Evolutionary conservation across 2,797 vertebrate species (phyloP).

Genomic region (Delichon dasypus): DNA sequence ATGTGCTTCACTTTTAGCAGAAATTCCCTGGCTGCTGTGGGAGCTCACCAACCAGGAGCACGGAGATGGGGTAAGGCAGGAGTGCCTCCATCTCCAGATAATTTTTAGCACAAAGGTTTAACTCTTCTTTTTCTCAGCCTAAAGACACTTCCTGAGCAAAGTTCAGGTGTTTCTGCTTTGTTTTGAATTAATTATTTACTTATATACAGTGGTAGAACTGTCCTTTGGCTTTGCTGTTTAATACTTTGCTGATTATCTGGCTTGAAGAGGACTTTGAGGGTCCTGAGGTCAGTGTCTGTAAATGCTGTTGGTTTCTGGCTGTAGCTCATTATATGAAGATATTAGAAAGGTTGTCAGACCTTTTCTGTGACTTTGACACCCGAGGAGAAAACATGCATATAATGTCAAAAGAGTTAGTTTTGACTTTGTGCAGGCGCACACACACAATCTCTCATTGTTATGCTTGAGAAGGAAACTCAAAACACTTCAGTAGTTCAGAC

Average conservation of each 20-base stretch:
- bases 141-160: neutral
- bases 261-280: neutral
- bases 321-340: neutral
- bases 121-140: neutral
- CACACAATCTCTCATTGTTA: slow-evolving; percentile 31
- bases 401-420: slow-evolving; percentile 26
- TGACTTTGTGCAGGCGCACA: neutral
- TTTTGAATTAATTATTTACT: neutral
- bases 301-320: neutral
- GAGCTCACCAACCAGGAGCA: neutral
- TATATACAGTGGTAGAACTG: neutral
- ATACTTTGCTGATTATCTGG: neutral
- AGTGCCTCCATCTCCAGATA: neutral
- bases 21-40: neutral
- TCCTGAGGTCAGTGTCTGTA: neutral
- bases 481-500: slow-evolving; percentile 46
- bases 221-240: neutral
- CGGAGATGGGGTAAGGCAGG: fast-evolving
- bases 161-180: neutral
- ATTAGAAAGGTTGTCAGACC: slow-evolving; percentile 6
- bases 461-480: slow-evolving; percentile 49
- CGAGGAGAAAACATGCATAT: neutral
- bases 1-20: neutral
- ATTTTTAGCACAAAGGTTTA: neutral
- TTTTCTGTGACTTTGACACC: slow-evolving; percentile 26